Evolutionary conservation across 2,888 invertebrate genomes (phyloP).

Genomic region (Itoplectis maculator): DNA sequence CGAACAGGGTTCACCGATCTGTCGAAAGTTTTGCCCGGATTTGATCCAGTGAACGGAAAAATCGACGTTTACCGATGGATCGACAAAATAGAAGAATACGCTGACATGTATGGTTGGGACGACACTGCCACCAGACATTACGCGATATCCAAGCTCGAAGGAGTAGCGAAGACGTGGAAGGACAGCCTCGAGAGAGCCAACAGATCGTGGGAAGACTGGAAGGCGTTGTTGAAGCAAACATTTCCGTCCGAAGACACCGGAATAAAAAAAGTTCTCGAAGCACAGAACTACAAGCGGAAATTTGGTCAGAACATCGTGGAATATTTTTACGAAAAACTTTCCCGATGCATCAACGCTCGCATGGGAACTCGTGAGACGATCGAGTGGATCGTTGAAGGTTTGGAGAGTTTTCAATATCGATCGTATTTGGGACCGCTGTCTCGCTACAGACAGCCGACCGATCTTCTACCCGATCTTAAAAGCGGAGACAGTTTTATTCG

Average conservation of each 20-base stretch:
- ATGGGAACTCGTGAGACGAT: conserved; percentile 63
- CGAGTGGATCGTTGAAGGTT: conserved; percentile 66
- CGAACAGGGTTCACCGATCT: not conserved
- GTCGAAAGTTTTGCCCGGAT: conserved; percentile 8
- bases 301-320: conserved; percentile 63
- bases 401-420: conserved; percentile 53
- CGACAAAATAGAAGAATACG: conserved; percentile 71
- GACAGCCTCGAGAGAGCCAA: conserved; percentile 66
- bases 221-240: conserved; percentile 17
- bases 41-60: conserved; percentile 61
- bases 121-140: conserved; percentile 69
- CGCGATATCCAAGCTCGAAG: conserved; percentile 67
- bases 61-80: conserved; percentile 64
- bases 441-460: conserved; percentile 50
- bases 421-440: conserved; percentile 60
- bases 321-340: conserved; percentile 67
- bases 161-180: conserved; percentile 71
- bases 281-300: conserved; percentile 59
- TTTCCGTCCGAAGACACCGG: conserved; percentile 30
- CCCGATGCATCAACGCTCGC: conserved; percentile 60
- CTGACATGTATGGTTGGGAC: conserved; percentile 69
- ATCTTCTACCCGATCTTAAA: conserved; percentile 64
- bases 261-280: conserved; percentile 46
- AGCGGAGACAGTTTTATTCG: conserved; percentile 51
- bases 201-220: conserved; percentile 58